Percentiles rank a stretch among this genome's conserved stretches.
phyloP scores from a whole-genome alignment of 2,888 invertebrate genomes.

The Leucoma salicis region DNA sequence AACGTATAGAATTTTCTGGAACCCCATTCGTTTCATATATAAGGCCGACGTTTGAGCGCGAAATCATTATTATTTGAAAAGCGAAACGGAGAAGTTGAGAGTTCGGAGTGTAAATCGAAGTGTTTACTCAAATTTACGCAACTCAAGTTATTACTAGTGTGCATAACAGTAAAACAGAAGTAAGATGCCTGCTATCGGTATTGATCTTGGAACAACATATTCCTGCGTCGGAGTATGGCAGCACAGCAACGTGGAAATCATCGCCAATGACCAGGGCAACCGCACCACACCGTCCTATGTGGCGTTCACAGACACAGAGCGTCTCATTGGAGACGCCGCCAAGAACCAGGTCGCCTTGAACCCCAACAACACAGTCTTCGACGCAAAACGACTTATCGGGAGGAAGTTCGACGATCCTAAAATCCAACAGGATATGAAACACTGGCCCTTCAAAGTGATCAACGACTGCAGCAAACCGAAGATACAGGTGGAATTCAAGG shows the following conservation, averaged over 20 bases:
- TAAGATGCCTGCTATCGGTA: slow-evolving; percentile 80
- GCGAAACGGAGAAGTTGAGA: slow-evolving; percentile 47
- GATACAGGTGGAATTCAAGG: slow-evolving; percentile 85
- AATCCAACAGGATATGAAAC: slow-evolving; percentile 90
- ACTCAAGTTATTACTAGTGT: slow-evolving; percentile 18
- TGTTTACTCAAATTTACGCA: slow-evolving; percentile 32
- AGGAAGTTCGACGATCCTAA: slow-evolving; percentile 86
- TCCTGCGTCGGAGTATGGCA: slow-evolving; percentile 80
- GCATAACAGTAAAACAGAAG: slow-evolving; percentile 18
- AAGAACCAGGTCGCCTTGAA: slow-evolving; percentile 88
- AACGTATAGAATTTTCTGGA: slow-evolving; percentile 49
- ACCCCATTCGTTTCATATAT: slow-evolving; percentile 51
- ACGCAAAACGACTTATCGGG: slow-evolving; percentile 91
- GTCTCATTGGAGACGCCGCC: slow-evolving; percentile 86
- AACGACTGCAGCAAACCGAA: slow-evolving; percentile 85
- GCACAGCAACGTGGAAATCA: slow-evolving; percentile 89
- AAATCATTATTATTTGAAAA: slow-evolving; percentile 64
- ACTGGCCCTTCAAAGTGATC: slow-evolving; percentile 91
- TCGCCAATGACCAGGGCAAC: slow-evolving; percentile 86
- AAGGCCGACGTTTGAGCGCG: slow-evolving; percentile 48
- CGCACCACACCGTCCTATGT: slow-evolving; percentile 88
- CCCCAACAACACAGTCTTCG: slow-evolving; percentile 88
- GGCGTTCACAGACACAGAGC: slow-evolving; percentile 86
- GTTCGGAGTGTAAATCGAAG: slow-evolving; percentile 53
- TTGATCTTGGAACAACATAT: slow-evolving; percentile 81